A percentile compares a stretch with the other conserved stretches of the same genome.
phyloP scores from a whole-genome alignment of 2,888 invertebrate genomes.

The Choristoneura rosaceana region DNA sequence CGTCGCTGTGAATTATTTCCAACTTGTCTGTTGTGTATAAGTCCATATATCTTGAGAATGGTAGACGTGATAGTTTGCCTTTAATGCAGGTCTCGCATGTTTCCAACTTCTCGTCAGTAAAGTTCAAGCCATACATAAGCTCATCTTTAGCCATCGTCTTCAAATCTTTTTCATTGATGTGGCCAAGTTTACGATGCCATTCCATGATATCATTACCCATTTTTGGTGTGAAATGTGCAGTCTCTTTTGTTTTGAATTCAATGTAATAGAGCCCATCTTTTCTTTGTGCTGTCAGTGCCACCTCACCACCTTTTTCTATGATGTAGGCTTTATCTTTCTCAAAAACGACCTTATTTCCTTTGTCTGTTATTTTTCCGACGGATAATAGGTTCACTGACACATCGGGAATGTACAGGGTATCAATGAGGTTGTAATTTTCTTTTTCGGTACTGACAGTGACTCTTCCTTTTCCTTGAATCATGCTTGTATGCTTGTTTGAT shows the following conservation, averaged over 20 bases:
- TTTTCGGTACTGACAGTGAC: not conserved
- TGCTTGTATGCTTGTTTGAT: not conserved
- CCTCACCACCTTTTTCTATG: not conserved
- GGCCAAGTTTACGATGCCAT: not conserved
- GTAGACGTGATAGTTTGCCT: conserved; percentile 6
- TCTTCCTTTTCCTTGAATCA: not conserved
- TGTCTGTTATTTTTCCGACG: not conserved
- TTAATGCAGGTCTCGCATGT: conserved; percentile 16
- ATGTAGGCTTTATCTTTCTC: not conserved
- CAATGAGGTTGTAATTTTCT: not conserved
- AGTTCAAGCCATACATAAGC: conserved; percentile 11
- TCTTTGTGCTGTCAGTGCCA: not conserved
- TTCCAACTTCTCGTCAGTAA: conserved; percentile 1
- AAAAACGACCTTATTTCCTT: not conserved
- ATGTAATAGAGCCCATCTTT: not conserved
- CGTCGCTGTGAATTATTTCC: too few relatives aligned
- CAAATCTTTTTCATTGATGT: not conserved
- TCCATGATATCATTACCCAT: not conserved
- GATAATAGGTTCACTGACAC: too few relatives aligned
- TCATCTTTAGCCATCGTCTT: conserved; percentile 4
- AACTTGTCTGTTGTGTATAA: not conserved
- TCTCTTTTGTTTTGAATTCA: not conserved
- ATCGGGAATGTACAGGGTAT: not conserved
- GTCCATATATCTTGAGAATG: not conserved
- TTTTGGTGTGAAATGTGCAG: not conserved